Base-by-base conservation (phyloP, 1,140 invertebrate genomes). In the Trachymyrmex cornetzi region DNA sequence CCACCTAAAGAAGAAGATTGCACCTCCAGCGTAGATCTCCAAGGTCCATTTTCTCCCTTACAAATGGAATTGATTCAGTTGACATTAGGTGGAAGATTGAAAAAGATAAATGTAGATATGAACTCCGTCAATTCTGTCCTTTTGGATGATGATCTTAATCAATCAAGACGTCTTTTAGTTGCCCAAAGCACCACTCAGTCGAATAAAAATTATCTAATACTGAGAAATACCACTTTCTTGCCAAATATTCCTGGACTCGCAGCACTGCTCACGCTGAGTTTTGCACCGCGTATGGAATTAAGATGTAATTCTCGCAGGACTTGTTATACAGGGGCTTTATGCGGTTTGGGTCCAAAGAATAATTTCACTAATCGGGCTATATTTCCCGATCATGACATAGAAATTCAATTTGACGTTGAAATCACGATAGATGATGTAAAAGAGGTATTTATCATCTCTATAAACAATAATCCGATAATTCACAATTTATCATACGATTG, bases 111-210 rank as follows among this genome's bases (percentile, higher is more conserved):
- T 0, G 96, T 99, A 5, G 98, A 98, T 34, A 94, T 93, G 66
- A 96, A 96, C 75, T 99, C 98, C 19, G 97, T 99, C 0, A 99
- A 99, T 95, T 97, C 97, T 0, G 97, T 99, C 2, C 95, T 98
- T 11, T 95, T 99, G 0, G 98, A 99, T 89, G 96, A 97, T 0
- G 97, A 98, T 88, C 97, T 97, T 0, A 96, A 98, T 87, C 96
- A 97, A 93, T 94, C 94, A 24, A 90, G 93, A 63, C 67, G 97
- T 85, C 94, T 99, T 87, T 92, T 99, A 80, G 97, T 98, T 1
- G 97, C 98, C 1, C 96, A 96, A 1, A 92, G 93, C 44, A 96
- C 98, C 0, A 96, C 95, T 16, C 96, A 97, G 88, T 88, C 94
- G 57, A 80, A 80, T 0, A 95, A 94, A 22, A 92, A 90, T 0